Percentiles rank a stretch among this genome's conserved stretches.
Conservation (phyloP, 2,888 invertebrate genomes). For the Plagodis dolabraria region DNA sequence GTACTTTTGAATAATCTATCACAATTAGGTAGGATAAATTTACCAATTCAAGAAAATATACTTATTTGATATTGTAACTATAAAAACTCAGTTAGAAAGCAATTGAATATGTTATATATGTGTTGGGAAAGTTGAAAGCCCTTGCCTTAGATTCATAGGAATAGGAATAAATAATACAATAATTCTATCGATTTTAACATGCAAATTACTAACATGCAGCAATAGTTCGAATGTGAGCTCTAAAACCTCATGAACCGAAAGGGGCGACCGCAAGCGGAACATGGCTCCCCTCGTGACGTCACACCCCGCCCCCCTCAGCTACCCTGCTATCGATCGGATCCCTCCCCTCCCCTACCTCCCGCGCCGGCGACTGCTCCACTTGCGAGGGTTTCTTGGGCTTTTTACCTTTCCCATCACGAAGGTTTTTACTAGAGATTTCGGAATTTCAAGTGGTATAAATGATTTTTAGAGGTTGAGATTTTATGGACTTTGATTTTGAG, state of each 20-base stretch:
- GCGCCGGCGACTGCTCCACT: slow-evolving; percentile 52
- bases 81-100: too few species aligned
- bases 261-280: slow-evolving; percentile 45
- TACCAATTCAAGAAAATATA: too few species aligned
- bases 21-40: too few species aligned
- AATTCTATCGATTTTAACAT: slow-evolving; percentile 1
- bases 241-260: slow-evolving; percentile 31
- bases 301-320: slow-evolving; percentile 50
- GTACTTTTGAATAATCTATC: too few species aligned
- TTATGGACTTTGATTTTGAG: slow-evolving; percentile 1
- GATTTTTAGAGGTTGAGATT: slow-evolving; percentile 6
- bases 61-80: too few species aligned
- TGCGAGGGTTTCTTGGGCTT: slow-evolving; percentile 56
- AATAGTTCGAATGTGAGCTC: slow-evolving; percentile 18
- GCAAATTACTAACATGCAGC: background rate
- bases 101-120: too few species aligned
- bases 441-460: slow-evolving; percentile 17
- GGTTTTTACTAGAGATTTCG: slow-evolving; percentile 28
- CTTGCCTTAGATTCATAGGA: too few species aligned
- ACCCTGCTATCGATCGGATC: slow-evolving; percentile 67
- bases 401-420: slow-evolving; percentile 45
- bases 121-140: too few species aligned
- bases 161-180: too few species aligned
- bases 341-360: slow-evolving; percentile 45
- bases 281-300: slow-evolving; percentile 69